Base-by-base conservation (phyloP, 2,113 vertebrate genomes). In the Balaeniceps rex region DNA sequence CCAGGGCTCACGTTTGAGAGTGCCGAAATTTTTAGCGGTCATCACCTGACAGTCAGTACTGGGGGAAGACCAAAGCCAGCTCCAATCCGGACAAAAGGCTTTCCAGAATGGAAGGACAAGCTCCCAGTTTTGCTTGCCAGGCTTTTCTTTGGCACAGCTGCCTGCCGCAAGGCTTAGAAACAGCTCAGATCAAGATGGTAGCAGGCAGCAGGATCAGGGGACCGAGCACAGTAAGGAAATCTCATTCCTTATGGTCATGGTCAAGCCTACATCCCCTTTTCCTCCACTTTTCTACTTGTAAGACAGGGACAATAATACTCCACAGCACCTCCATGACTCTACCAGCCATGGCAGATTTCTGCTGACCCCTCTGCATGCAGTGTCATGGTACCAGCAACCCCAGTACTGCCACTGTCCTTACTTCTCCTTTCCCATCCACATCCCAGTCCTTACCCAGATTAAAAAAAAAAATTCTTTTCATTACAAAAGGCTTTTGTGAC, bases 321-420 rank as follows among this genome's bases (percentile, higher is more conserved):
- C 3, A 6, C 0, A 0, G 74, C 33, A 61, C 22, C 6, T 57
- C 21, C 0, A 0, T 34, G 31, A 57, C 36, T 40, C 34, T 46
- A 52, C 15, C 13, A 69, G n/a, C 25, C 49, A 42, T 15, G 9
- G 60, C 8, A 10, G 69, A 70, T 60, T 83, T 84, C 54, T 80
- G 11, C 44, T 52, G 54, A 87, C 7, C 7, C 10, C 38, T 63
- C n/a, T 38, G 17, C 14, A 63, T 87, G 16, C 12, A 83, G 23
- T 1, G 3, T 34, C 12, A 19, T 4, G 2, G 23, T 46, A 84
- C 14, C 33, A 90, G 38, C 18, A 58, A 42, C 19, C 25, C 81
- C 51, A 63, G n/a, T n/a, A 46, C 8, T 33, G 7, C 6, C 19
- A 31, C 5, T 31, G 26, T 40, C 51, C 34, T 84, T 69, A 38